These are phyloP conservation scores for Paramormyrops kingsleyae DNA, from an alignment of 2,113 vertebrate genomes.

Conservation along the genomic window DNA sequence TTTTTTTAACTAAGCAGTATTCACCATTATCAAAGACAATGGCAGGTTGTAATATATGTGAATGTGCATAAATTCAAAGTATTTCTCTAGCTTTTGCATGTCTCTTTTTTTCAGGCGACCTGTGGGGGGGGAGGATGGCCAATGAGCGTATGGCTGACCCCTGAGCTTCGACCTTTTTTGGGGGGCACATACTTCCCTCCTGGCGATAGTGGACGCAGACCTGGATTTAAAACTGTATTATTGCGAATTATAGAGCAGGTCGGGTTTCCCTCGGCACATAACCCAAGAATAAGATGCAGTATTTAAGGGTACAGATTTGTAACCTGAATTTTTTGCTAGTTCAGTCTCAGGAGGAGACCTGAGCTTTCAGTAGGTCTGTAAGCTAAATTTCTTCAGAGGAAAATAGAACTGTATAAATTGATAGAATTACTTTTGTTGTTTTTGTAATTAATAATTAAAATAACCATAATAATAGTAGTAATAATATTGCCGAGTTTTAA, in stretches of 20 bases:
- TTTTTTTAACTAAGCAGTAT: background rate
- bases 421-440: background rate
- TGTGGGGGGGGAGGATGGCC: conserved; percentile 91
- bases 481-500: background rate
- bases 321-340: background rate
- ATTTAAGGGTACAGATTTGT: background rate
- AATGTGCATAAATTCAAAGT: background rate
- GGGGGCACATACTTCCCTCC: conserved; percentile 91
- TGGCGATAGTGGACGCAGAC: conserved; percentile 65
- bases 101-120: conserved; percentile 65
- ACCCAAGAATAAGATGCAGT: background rate
- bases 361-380: background rate
- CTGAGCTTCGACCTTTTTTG: conserved; percentile 79
- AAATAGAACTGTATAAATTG: background rate
- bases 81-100: background rate
- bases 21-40: background rate
- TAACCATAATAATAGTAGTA: background rate
- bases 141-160: conserved; percentile 94
- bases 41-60: background rate
- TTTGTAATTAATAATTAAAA: background rate
- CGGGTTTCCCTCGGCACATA: background rate
- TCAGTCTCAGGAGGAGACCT: background rate
- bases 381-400: background rate
- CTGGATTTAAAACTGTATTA: conserved; percentile 80
- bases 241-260: conserved; percentile 78